These are phyloP conservation scores for Fistularia commersonii DNA, from an alignment of 2,797 vertebrate genomes.

Conservation along the genomic window DNA sequence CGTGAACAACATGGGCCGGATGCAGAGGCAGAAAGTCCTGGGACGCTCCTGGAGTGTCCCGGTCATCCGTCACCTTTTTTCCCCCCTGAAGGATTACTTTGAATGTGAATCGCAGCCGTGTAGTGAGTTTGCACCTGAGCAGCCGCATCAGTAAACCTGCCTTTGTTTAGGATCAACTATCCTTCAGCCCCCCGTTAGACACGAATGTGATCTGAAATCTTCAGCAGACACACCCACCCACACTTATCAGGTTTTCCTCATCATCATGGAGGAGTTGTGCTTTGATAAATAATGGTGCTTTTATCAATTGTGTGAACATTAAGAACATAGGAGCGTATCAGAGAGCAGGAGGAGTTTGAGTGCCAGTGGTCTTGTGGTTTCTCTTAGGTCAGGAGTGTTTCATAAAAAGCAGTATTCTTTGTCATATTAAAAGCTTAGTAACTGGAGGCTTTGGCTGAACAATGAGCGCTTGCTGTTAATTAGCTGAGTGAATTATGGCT, in stretches of 20 bases:
- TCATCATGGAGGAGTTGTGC: background rate
- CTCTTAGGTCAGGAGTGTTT: no score
- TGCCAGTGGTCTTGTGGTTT: no score
- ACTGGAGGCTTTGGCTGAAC: background rate
- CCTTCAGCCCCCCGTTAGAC: no score
- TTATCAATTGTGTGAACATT: constrained; percentile 15
- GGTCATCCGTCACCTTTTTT: constrained; percentile 90
- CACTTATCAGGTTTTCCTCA: constrained; percentile 23
- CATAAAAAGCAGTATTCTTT: no score
- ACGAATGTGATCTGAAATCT: constrained; percentile 6
- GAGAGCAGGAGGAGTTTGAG: constrained; percentile 5
- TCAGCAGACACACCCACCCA: constrained; percentile 39
- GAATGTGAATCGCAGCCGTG: constrained; percentile 77
- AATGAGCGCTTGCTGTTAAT: background rate
- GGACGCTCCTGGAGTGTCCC: constrained; percentile 93
- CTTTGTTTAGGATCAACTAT: constrained; percentile 12
- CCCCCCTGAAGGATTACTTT: constrained; percentile 95
- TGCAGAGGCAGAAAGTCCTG: constrained; percentile 85
- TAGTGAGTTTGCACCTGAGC: constrained; percentile 8
- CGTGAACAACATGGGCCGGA: constrained; percentile 83
- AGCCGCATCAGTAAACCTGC: constrained; percentile 12
- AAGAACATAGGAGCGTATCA: constrained; percentile 26
- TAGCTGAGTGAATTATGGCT: background rate
- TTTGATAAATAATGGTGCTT: constrained; percentile 28
- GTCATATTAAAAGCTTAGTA: background rate